Percentiles rank a stretch among this genome's conserved stretches.
phyloP scores from a whole-genome alignment of 2,113 vertebrate genomes.

The Eudyptes chrysolophus region DNA sequence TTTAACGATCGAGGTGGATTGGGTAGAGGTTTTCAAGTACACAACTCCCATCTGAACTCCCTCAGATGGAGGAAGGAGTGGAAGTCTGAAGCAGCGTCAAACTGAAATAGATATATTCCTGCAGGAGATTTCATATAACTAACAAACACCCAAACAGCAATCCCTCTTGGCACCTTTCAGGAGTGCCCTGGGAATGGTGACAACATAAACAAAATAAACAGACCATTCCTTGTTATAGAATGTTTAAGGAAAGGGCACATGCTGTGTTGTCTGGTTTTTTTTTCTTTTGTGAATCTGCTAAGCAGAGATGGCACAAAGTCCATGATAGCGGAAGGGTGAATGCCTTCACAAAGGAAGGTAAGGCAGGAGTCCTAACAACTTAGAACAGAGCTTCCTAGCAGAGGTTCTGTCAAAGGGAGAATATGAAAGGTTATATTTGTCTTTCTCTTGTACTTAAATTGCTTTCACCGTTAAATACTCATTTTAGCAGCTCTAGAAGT shows the following conservation, averaged over 20 bases:
- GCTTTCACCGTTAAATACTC: not conserved
- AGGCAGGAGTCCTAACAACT: not conserved
- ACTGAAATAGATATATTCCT: not conserved
- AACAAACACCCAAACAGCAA: not conserved
- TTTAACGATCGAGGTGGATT: fast-evolving
- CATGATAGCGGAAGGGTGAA: not conserved
- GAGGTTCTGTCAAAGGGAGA: not conserved
- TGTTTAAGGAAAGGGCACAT: not conserved
- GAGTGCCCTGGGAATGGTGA: not conserved
- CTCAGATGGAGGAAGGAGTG: not conserved
- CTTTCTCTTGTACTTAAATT: not conserved
- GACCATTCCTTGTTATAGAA: not conserved
- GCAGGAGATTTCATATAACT: not conserved
- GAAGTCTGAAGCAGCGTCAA: not conserved
- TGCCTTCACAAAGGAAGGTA: not conserved
- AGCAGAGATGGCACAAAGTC: not conserved
- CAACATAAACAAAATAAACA: not conserved
- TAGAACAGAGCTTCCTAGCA: not conserved
- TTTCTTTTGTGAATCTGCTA: not conserved
- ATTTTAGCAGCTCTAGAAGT: not conserved
- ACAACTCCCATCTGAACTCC: not conserved
- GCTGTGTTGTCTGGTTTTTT: not conserved
- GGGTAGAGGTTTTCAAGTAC: not conserved
- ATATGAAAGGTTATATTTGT: not conserved
- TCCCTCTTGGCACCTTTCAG: not conserved